These are phyloP conservation scores for Psix sp. DNA, from an alignment of 1,140 invertebrate species.

Conservation along the genomic window DNA sequence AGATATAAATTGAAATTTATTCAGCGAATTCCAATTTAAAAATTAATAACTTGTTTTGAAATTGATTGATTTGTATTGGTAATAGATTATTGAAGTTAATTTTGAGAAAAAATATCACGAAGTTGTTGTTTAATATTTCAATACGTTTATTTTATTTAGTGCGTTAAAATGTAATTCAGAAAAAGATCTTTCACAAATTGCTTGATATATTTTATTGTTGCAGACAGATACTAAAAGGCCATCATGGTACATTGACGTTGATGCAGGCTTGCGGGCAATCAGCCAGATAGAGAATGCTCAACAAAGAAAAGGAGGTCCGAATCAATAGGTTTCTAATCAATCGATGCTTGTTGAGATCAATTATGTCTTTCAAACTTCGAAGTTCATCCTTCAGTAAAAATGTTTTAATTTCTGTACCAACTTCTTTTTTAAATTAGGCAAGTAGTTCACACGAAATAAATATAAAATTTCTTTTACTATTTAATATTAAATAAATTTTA, in stretches of 20 bases:
- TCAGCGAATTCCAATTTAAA: background rate
- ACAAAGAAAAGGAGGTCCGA: conserved; percentile 30
- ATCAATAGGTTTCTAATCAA: conserved; percentile 50
- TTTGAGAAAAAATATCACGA: no score
- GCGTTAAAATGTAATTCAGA: no score
- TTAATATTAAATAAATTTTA: no score
- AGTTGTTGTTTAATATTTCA: no score
- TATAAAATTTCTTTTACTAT: no score
- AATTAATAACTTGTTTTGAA: background rate
- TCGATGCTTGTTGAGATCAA: conserved; percentile 30
- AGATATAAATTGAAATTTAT: no score
- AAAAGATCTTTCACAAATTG: conserved; percentile 19
- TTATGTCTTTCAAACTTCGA: conserved; percentile 17
- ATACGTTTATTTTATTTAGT: no score
- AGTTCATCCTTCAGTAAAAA: conserved; percentile 8
- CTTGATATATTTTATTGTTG: conserved; percentile 17
- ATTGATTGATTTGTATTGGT: no score
- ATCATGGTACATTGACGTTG: conserved; percentile 25
- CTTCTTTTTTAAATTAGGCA: no score
- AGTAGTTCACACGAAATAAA: no score
- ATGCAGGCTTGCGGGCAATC: conserved; percentile 42
- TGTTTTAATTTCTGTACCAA: conserved; percentile 14
- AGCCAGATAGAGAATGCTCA: conserved; percentile 33
- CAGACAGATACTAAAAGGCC: conserved; percentile 26
- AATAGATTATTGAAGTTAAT: no score